These are phyloP conservation scores for Pempheris klunzingeri DNA, from an alignment of 2,797 vertebrate species.

Conservation along the genomic window DNA sequence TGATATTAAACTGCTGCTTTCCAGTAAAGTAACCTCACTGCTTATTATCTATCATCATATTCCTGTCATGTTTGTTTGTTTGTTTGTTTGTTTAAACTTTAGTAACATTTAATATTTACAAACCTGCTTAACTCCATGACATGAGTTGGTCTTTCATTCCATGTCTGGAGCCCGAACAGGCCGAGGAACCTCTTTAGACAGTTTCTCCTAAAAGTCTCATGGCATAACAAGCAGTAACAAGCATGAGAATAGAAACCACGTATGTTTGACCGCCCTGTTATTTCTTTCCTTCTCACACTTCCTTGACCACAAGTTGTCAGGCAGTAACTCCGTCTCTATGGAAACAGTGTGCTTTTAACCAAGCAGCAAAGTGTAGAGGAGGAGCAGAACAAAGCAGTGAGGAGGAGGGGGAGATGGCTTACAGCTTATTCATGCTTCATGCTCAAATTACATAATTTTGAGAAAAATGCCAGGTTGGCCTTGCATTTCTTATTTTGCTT, in stretches of 20 bases:
- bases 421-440: slow-evolving; percentile 30
- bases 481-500: neutral
- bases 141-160: neutral
- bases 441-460: slow-evolving; percentile 30
- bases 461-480: slow-evolving; percentile 11
- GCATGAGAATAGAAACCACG: slow-evolving; percentile 15
- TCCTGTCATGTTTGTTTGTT: no score
- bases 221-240: no score
- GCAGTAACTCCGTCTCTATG: slow-evolving; percentile 60
- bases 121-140: neutral
- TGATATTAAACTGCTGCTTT: no score
- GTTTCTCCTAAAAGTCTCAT: no score
- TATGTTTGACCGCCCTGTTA: slow-evolving; percentile 33
- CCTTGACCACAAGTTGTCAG: slow-evolving; percentile 51
- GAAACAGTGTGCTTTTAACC: slow-evolving; percentile 59
- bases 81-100: no score
- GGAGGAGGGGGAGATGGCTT: slow-evolving; percentile 11
- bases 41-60: no score
- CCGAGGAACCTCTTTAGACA: neutral
- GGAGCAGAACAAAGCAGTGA: slow-evolving; percentile 39
- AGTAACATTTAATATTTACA: neutral
- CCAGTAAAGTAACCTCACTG: no score
- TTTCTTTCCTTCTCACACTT: slow-evolving; percentile 15
- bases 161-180: neutral
- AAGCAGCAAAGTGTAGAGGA: slow-evolving; percentile 27